Base-by-base conservation (phyloP, 30 jellyfish, hydroid and myxozoan species). In the Aurelia sp. region DNA sequence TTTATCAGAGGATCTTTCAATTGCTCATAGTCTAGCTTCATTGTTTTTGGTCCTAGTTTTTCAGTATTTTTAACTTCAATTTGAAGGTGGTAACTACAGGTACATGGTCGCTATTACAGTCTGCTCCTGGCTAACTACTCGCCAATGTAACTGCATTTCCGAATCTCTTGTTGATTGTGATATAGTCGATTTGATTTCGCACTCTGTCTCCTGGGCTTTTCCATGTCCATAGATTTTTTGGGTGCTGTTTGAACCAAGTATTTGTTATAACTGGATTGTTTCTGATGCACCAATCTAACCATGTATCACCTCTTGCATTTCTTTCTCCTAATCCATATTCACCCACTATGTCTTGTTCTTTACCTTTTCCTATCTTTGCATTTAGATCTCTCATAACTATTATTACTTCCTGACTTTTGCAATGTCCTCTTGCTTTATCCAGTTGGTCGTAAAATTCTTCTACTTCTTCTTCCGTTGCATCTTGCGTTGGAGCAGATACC, bases 111-210 rank as follows among this genome's bases (percentile, higher is more conserved):
- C 63, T n/a, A 7, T 59, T 33, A 53, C 15, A 21, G 33, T 62
- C 61, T 9, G 88, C 81, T 62, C 63, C 78, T 8, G 88, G 88
- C 24, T 77, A 77, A 27, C 61, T 77, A 11, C 44, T 8, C 33
- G 53, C 35, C 81, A n/a, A 19, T 63, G 38, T 57, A 17, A 77
- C 27, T 13, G 38, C 58, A 30, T 77, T 77, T 51, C 63, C 19
- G 59, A 53, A 59, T 77, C 88, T 77, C 55, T 16, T 58, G 63
- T 40, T 74, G 31, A 77, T 9, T 13, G 78, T 21, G 69, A 77
- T 77, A 8, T 18, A 77, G 63, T 77, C 88, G 18, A 77, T 77
- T 59, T 77, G 78, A 30, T 77, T 57, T 41, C 80, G 21, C 57
- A 27, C 38, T 21, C 70, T 51, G 24, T 21, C 6, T 55, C 85